Evolutionary conservation across 2,113 vertebrate species (phyloP), one percentile per base, ranked within the genome.

Genomic region (Chamaea fasciata): DNA sequence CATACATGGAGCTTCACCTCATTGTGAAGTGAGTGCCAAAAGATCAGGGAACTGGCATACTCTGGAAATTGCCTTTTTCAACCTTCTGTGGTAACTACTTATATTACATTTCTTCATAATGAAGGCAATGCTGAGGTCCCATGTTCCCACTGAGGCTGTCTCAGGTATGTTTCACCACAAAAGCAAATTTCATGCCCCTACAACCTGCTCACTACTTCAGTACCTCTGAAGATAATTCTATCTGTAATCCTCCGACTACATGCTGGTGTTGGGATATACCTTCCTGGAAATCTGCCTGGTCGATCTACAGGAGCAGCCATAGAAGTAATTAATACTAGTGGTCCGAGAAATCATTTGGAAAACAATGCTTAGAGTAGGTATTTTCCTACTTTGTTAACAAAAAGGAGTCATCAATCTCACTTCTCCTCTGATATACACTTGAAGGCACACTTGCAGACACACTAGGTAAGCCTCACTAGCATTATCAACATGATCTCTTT

Each of bases 401-500:
- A 86, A 80, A 59, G 26, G 21, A 80, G 30, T 65, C 41, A 27
- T 68, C 35, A 64, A 10, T 83, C 75, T 94, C 63, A 69, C 28
- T 41, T 90, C 53, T 59, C 15, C 21, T 83, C 39, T 64, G n/a
- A 50, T 8, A 13, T 2, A 12, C 27, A 7, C 42, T 62, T 65
- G 49, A 84, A 89, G 65, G 33, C n/a, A 77, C 22, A 35, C 18
- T 11, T 50, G 31, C 71, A 77, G 49, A 47, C 49, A 50, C 39
- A 24, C 30, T 18, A 62, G n/a, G 15, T 24, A n/a, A 84, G 62
- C 53, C 55, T 62, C 39, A 8, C 63, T 33, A 28, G 15, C 42
- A 22, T 41, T 79, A 62, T 4, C 21, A 15, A 30, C 1, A 0
- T 12, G 7, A 12, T 50, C 30, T 55, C 57, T 50, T 55, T 0